Percentiles rank a stretch among this genome's conserved stretches.
Conservation (phyloP, 2,113 vertebrate species). For the Elgaria multicarinata region DNA sequence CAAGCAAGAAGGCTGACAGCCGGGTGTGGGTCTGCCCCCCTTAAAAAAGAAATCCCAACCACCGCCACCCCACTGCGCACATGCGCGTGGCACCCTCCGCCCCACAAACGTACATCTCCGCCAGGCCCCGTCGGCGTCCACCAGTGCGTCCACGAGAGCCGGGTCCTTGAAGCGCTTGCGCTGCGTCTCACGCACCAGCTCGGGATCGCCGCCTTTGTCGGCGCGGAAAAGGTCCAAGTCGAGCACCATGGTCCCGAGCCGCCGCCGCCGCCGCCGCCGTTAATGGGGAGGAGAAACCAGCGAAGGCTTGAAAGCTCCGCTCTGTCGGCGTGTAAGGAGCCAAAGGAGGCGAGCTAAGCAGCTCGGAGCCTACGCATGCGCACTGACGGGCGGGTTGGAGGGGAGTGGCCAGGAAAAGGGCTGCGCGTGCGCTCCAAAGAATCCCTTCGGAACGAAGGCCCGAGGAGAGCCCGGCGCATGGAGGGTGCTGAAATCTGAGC, state of each 20-base stretch:
- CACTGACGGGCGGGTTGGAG: not conserved
- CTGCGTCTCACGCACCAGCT: constrained; percentile 86
- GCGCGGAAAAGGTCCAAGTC: constrained; percentile 92
- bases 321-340: fast-evolving
- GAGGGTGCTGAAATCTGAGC: too few species aligned
- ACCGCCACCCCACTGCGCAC: not conserved
- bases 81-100: not conserved
- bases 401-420: not conserved
- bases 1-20: not conserved
- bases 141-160: constrained; percentile 89
- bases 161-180: constrained; percentile 94
- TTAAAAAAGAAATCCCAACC: not conserved
- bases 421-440: not conserved
- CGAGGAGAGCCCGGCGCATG: fast-evolving
- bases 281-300: not conserved
- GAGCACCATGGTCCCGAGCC: constrained; percentile 84
- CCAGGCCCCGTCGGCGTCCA: constrained; percentile 90
- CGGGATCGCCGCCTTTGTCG: constrained; percentile 94
- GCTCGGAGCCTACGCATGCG: not conserved
- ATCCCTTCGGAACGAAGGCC: not conserved
- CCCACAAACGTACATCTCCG: constrained; percentile 86
- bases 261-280: too few species aligned
- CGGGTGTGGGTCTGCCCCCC: not conserved
- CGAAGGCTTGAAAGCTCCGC: not conserved
- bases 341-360: fast-evolving